Conservation (phyloP, 2,113 vertebrate genomes). For the Cyprinodon variegatus region DNA sequence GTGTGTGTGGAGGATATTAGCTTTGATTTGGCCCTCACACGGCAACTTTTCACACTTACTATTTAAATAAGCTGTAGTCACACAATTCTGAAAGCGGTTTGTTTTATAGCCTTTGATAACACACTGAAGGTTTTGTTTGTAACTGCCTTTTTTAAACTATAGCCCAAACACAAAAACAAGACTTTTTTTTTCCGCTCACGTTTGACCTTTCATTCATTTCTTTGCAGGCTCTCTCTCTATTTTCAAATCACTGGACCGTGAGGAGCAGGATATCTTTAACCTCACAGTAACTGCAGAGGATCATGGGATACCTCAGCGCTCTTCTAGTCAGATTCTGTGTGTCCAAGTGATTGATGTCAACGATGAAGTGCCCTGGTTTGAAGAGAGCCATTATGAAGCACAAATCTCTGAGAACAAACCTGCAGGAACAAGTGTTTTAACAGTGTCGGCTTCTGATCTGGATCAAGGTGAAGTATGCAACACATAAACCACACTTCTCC, state of each 20-base stretch:
- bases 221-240: constrained; percentile 88
- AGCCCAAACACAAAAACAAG: constrained; percentile 31
- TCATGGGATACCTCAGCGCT: constrained; percentile 87
- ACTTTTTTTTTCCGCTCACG: constrained; percentile 16
- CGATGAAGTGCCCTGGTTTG: constrained; percentile 89
- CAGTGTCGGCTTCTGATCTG: constrained; percentile 84
- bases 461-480: constrained; percentile 86
- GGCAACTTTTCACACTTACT: constrained; percentile 60
- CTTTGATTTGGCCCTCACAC: constrained; percentile 68
- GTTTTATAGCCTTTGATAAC: constrained; percentile 58
- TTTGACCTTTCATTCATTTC: constrained; percentile 46
- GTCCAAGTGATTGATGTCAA: constrained; percentile 93
- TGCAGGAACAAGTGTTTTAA: constrained; percentile 83
- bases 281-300: constrained; percentile 89
- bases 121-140: constrained; percentile 21
- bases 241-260: constrained; percentile 88
- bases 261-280: constrained; percentile 87
- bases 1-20: constrained; percentile 57
- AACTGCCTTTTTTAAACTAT: constrained; percentile 22
- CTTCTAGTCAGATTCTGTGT: constrained; percentile 81
- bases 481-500: not conserved
- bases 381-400: constrained; percentile 84
- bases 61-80: constrained; percentile 51
- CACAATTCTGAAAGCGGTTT: constrained; percentile 33
- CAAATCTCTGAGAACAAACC: constrained; percentile 88